Evolutionary conservation across 2,888 invertebrate species (phyloP), one percentile per base, ranked within the genome.

Genomic region (Dromius quadrimaculatus): DNA sequence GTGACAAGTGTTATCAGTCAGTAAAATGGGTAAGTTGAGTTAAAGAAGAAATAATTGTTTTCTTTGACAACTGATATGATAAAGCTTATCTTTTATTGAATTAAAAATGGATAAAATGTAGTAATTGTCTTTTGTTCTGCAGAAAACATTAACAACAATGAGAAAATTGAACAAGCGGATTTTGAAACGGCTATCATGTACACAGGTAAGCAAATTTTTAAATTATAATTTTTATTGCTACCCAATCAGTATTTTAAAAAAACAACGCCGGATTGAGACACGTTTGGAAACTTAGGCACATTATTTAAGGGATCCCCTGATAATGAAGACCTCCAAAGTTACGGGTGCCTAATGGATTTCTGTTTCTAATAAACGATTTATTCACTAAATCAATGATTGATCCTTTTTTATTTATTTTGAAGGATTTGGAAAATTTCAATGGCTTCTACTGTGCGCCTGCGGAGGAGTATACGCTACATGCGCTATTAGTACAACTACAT

Each of bases 391-490:
- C 32, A 32, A 32, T 32, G 32, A 32, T 32, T 32, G 4, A n/a
- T n/a, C n/a, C n/a, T n/a, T n/a, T 54, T 38, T 45, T 8, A 2
- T 34, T 47, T 19, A 15, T 72, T 73, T 59, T 71, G 15, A 81
- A 89, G 90, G 88, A 1, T 87, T 87, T 80, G 90, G 90, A 66
- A 82, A 83, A 74, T 90, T 89, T 81, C 90, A 90, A 80, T 85
- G 85, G 79, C 79, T 86, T 72, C 83, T 90, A 47, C 80, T 90
- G 72, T 80, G 85, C 75, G 84, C 89, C 0, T 89, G 89, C 76
- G 90, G 90, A 1, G 86, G 87, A 62, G 86, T 90, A 72, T 89
- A 90, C 78, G 88, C 89, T 6, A 88, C 89, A 68, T 90, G 90
- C 78, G 89, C 90, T 1, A 87, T 90, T 75, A 89, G 87, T 73